phyloP scores from a whole-genome alignment of 2,888 invertebrate genomes.

The Polydesmus complanatus region DNA sequence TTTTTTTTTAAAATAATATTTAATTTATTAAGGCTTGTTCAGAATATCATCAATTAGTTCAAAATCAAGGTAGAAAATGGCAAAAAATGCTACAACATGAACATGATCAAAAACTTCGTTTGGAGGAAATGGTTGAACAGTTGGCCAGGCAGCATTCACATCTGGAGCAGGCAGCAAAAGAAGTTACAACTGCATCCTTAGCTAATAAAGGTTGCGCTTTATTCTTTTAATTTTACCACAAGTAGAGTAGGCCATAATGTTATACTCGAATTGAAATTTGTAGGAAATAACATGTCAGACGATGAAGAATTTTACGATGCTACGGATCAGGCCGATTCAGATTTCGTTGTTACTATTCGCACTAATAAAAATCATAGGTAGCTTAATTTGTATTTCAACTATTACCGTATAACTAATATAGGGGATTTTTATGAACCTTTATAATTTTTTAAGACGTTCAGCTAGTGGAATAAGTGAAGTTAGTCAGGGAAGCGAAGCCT shows the following conservation, averaged over 20 bases:
- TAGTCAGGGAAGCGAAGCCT: slow-evolving; percentile 22
- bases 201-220: not conserved
- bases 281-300: slow-evolving; percentile 38
- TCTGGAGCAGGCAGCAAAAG: slow-evolving; percentile 73
- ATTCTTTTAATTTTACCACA: not conserved
- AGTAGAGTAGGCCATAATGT: not conserved
- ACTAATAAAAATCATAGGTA: slow-evolving; percentile 28
- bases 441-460: slow-evolving; percentile 20
- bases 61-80: slow-evolving; percentile 82
- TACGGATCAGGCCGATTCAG: slow-evolving; percentile 27
- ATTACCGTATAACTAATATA: too few relatives aligned
- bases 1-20: not conserved
- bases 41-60: slow-evolving; percentile 80
- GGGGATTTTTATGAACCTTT: not conserved
- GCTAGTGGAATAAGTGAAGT: slow-evolving; percentile 22
- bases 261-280: slow-evolving; percentile 17
- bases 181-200: slow-evolving; percentile 21
- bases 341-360: slow-evolving; percentile 30
- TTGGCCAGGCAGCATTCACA: slow-evolving; percentile 92
- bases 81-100: slow-evolving; percentile 84
- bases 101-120: slow-evolving; percentile 76
- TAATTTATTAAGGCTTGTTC: slow-evolving; percentile 54
- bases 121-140: slow-evolving; percentile 95
- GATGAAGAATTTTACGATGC: slow-evolving; percentile 52
- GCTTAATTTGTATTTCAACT: not conserved